Evolutionary conservation across 2,797 vertebrate genomes (phyloP).

Genomic region (Thunnus albacares): DNA sequence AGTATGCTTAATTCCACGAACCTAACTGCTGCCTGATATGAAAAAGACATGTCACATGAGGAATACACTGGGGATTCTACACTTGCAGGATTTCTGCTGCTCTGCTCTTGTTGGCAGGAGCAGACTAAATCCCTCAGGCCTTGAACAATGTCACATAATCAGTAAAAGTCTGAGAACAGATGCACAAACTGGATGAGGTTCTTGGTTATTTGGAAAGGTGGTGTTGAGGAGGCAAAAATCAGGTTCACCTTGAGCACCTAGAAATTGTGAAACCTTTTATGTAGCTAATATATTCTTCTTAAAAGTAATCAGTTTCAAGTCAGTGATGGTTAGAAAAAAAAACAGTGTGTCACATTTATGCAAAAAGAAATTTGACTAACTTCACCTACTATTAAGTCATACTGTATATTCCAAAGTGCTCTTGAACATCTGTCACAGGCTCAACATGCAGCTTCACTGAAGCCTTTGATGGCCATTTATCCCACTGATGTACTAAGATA

Average conservation of each 20-base stretch:
- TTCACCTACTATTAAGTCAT: not conserved
- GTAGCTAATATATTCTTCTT: not conserved
- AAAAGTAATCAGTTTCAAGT: not conserved
- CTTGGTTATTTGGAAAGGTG: slow-evolving; percentile 13
- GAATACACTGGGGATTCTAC: not conserved
- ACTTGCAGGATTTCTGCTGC: not conserved
- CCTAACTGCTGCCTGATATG: not conserved
- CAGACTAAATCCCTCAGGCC: slow-evolving; percentile 1
- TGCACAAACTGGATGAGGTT: slow-evolving; percentile 21
- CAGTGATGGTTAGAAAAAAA: not conserved
- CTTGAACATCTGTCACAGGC: slow-evolving; percentile 1
- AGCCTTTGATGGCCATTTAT: slow-evolving; percentile 26
- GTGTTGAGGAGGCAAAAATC: not conserved
- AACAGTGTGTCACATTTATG: not conserved
- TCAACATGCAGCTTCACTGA: slow-evolving; percentile 1
- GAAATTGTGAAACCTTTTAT: not conserved
- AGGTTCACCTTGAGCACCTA: slow-evolving; percentile 16
- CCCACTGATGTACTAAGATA: slow-evolving; percentile 16
- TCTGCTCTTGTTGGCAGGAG: slow-evolving; percentile 26
- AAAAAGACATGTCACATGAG: slow-evolving; percentile 10
- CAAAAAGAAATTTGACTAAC: not conserved
- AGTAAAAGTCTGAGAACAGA: slow-evolving; percentile 39
- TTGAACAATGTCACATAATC: slow-evolving; percentile 32
- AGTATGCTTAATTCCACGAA: slow-evolving; percentile 1
- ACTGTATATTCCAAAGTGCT: not conserved